Conservation (phyloP, 2,888 invertebrate species). For the Disparrhopalites patrizii region DNA sequence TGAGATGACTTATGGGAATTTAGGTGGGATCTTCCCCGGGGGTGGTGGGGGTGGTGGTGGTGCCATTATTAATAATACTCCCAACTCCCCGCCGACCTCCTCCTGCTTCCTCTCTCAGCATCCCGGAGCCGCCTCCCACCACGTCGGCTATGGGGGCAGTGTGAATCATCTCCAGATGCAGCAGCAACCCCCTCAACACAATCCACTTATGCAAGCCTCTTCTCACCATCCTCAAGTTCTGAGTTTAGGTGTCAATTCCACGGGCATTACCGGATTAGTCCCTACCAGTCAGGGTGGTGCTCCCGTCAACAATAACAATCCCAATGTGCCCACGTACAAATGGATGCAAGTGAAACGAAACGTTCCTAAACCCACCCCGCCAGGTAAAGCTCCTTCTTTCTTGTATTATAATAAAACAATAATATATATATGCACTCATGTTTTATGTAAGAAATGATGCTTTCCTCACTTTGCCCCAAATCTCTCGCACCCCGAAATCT, state of each 20-base stretch:
- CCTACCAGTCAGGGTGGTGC: neutral
- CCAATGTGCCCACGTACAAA: constrained; percentile 74
- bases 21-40: constrained; percentile 9
- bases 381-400: constrained; percentile 24
- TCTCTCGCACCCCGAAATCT: too few species aligned
- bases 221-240: constrained; percentile 51
- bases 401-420: neutral
- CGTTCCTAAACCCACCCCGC: constrained; percentile 72
- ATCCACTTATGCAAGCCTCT: constrained; percentile 52
- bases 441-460: too few species aligned
- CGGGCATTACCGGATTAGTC: constrained; percentile 1
- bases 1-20: constrained; percentile 12
- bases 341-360: constrained; percentile 99
- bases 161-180: constrained; percentile 47
- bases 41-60: neutral
- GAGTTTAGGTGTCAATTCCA: constrained; percentile 13
- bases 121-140: constrained; percentile 29
- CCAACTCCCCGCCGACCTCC: neutral
- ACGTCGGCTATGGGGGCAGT: constrained; percentile 36
- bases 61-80: constrained; percentile 8
- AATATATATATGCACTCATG: neutral
- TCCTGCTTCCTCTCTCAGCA: constrained; percentile 26
- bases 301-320: constrained; percentile 25
- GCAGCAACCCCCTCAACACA: constrained; percentile 55
- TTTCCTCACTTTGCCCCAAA: too few species aligned